phyloP scores from a whole-genome alignment of 2,888 invertebrate species.

The Eupithecia centaureata region DNA sequence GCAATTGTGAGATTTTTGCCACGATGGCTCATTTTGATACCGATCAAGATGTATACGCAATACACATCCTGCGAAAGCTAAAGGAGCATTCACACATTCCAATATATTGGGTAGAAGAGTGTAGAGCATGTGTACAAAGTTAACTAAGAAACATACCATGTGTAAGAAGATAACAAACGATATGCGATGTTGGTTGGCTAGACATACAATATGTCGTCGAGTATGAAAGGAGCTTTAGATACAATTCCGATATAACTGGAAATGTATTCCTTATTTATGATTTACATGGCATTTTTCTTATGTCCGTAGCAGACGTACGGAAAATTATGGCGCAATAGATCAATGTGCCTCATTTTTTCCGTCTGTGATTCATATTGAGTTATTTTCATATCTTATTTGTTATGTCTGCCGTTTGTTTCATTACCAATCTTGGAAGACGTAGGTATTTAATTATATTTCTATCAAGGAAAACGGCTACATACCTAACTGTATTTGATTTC shows the following conservation, averaged over 20 bases:
- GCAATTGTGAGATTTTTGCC: constrained; percentile 29
- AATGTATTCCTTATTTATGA: constrained; percentile 37
- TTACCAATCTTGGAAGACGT: constrained; percentile 3
- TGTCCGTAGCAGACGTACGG: constrained; percentile 34
- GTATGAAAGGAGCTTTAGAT: constrained; percentile 13
- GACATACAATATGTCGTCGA: neutral
- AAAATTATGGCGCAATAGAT: constrained; percentile 39
- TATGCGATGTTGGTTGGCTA: neutral
- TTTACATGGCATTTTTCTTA: constrained; percentile 36
- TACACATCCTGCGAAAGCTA: constrained; percentile 26
- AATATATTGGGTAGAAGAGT: neutral
- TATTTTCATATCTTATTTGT: constrained; percentile 20
- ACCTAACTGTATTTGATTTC: neutral
- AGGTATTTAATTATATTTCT: constrained; percentile 10
- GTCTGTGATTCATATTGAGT: constrained; percentile 9
- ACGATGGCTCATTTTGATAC: constrained; percentile 31
- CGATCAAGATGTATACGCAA: constrained; percentile 36
- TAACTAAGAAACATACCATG: neutral
- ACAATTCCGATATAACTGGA: constrained; percentile 33
- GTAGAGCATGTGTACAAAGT: neutral
- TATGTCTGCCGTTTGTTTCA: constrained; percentile 6
- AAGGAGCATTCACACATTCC: constrained; percentile 8
- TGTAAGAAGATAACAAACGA: neutral
- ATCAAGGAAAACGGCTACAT: neutral
- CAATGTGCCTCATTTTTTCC: constrained; percentile 35